These are phyloP conservation scores for Melanerpes formicivorus DNA, from an alignment of 2,113 vertebrate species.

Conservation along the genomic window DNA sequence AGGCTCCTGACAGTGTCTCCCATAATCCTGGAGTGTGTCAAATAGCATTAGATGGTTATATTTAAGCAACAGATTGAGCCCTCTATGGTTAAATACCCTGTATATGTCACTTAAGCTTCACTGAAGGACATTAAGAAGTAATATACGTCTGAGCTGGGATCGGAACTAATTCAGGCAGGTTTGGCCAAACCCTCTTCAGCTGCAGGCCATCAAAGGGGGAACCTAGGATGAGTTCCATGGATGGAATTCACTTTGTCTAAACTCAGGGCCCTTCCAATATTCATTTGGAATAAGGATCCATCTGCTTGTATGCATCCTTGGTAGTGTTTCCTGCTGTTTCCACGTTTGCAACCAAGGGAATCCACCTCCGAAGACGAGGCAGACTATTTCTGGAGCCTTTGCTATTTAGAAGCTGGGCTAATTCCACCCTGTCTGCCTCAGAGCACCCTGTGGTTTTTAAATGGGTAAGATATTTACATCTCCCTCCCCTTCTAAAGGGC, in stretches of 20 bases:
- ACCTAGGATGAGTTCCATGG: not conserved
- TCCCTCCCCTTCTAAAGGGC: slow-evolving; percentile 18
- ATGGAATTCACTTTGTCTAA: not conserved
- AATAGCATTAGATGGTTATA: not conserved
- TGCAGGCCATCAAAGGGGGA: not conserved
- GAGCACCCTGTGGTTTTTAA: slow-evolving; percentile 23
- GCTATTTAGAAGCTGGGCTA: not conserved
- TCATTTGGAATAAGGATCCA: not conserved
- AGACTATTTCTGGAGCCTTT: not conserved
- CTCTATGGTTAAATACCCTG: slow-evolving; percentile 15
- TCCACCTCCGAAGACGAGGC: not conserved
- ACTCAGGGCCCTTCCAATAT: not conserved
- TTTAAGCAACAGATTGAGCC: slow-evolving; percentile 47
- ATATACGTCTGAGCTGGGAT: not conserved
- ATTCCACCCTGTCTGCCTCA: not conserved
- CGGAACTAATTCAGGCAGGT: not conserved
- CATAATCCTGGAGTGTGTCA: not conserved
- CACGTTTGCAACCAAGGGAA: not conserved
- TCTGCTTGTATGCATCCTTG: not conserved
- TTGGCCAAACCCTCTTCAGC: not conserved
- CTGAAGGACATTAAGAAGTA: not conserved
- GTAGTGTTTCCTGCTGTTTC: not conserved
- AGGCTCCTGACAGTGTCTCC: not conserved
- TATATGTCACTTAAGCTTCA: not conserved
- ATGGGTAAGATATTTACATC: slow-evolving; percentile 42